A percentile compares a stretch with the other conserved stretches of the same genome.
These are phyloP conservation scores for Danaus chrysippus DNA, from an alignment of 2,888 invertebrate genomes.

Conservation along the genomic window DNA sequence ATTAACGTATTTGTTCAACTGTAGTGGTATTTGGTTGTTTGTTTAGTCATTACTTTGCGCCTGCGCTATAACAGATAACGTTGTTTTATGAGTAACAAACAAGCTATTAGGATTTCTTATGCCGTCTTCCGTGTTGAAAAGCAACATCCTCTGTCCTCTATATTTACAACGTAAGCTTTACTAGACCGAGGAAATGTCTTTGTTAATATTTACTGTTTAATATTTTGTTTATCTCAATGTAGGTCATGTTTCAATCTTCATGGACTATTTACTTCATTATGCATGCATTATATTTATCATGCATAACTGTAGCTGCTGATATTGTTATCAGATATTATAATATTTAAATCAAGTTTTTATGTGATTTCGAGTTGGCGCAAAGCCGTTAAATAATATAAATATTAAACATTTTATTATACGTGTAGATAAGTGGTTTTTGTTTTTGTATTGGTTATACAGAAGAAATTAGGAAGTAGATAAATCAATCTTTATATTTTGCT, in stretches of 20 bases:
- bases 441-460: too few relatives aligned
- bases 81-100: conserved; percentile 48
- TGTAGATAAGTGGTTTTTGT: too few relatives aligned
- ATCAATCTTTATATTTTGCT: too few relatives aligned
- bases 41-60: conserved; percentile 41
- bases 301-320: too few relatives aligned
- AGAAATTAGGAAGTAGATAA: too few relatives aligned
- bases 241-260: background rate
- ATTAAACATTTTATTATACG: too few relatives aligned
- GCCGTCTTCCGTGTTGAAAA: conserved; percentile 35
- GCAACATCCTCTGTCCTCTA: conserved; percentile 21
- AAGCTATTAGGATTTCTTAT: conserved; percentile 41
- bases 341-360: too few relatives aligned
- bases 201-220: conserved; percentile 1
- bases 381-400: too few relatives aligned
- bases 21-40: conserved; percentile 47
- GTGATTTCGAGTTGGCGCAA: too few relatives aligned
- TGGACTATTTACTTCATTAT: too few relatives aligned
- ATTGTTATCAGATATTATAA: too few relatives aligned
- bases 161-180: background rate
- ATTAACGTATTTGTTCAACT: conserved; percentile 60
- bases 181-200: background rate
- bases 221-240: background rate
- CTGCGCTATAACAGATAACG: conserved; percentile 48
- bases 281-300: too few relatives aligned